A percentile compares a stretch with the other conserved stretches of the same genome.
These are phyloP conservation scores for Liopterus haemorrhoidalis DNA, from an alignment of 2,888 invertebrate species.

Conservation along the genomic window DNA sequence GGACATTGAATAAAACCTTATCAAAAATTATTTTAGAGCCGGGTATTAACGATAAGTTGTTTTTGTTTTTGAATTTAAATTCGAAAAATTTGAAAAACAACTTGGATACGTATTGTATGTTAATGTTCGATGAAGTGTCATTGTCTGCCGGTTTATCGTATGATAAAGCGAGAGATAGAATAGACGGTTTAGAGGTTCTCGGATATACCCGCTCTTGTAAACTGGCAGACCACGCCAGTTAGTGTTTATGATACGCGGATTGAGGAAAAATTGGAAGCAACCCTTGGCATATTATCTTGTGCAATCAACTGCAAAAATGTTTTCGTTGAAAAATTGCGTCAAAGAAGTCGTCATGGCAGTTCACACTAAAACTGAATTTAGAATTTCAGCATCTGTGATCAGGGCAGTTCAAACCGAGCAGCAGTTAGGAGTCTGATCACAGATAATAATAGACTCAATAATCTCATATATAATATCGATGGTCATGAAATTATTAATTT, in stretches of 20 bases:
- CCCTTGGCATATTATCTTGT: conserved; percentile 7
- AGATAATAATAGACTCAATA: too few species aligned
- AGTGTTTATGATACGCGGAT: conserved; percentile 13
- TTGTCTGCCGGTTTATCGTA: neutral
- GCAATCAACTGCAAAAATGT: conserved; percentile 2
- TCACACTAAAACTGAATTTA: conserved; percentile 4
- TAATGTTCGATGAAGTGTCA: conserved; percentile 10
- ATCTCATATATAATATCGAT: too few species aligned
- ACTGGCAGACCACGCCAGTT: conserved; percentile 5
- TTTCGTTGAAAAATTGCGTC: neutral
- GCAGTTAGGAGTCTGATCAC: too few species aligned
- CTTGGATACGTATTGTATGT: neutral
- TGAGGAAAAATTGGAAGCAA: conserved; percentile 8
- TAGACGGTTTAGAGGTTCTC: neutral
- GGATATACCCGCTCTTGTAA: neutral
- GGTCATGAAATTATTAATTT: too few species aligned
- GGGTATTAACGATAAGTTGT: conserved; percentile 2
- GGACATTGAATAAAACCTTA: neutral
- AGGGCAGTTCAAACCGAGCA: too few species aligned
- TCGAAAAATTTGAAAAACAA: neutral
- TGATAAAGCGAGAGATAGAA: neutral
- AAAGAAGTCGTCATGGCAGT: neutral
- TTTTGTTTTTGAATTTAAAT: conserved; percentile 2
- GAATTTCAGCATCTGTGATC: conserved; percentile 6
- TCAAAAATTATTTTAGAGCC: too few species aligned